phyloP scores from a whole-genome alignment of 2,113 vertebrate genomes.

The Pygoscelis antarcticus region DNA sequence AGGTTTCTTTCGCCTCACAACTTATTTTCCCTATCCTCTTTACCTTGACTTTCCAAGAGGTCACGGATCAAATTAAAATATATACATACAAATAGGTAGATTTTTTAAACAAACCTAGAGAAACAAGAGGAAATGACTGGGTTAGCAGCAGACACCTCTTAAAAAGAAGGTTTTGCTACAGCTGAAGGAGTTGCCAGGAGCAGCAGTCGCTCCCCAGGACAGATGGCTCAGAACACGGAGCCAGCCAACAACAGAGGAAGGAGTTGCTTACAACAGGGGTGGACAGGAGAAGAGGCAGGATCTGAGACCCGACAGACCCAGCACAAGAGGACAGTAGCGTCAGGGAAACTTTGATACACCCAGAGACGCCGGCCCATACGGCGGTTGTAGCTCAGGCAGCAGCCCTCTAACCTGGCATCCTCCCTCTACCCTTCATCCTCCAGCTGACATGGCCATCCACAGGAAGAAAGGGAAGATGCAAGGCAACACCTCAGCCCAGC shows the following conservation, averaged over 20 bases:
- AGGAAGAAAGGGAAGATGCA: neutral
- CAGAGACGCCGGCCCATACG: neutral
- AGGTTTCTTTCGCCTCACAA: neutral
- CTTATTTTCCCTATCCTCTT: neutral
- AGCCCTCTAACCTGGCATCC: neutral
- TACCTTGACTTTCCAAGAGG: neutral
- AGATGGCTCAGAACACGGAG: neutral
- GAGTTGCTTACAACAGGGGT: neutral
- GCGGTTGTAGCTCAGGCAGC: neutral
- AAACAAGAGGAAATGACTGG: neutral
- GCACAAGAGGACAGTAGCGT: neutral
- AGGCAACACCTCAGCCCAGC: neutral
- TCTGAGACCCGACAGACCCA: neutral
- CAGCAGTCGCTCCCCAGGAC: neutral
- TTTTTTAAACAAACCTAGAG: neutral
- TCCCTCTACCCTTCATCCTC: neutral
- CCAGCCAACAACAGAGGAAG: neutral
- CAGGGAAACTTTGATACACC: neutral
- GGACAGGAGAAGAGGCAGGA: neutral
- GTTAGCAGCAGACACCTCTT: neutral
- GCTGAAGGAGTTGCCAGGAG: neutral
- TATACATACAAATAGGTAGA: rapidly evolving
- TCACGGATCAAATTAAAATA: neutral
- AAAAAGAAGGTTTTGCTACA: neutral
- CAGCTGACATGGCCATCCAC: neutral